Evolutionary conservation across 2,888 invertebrate genomes (phyloP), one percentile per base, ranked within the genome.

Genomic region (Drosophila buzzatii): DNA sequence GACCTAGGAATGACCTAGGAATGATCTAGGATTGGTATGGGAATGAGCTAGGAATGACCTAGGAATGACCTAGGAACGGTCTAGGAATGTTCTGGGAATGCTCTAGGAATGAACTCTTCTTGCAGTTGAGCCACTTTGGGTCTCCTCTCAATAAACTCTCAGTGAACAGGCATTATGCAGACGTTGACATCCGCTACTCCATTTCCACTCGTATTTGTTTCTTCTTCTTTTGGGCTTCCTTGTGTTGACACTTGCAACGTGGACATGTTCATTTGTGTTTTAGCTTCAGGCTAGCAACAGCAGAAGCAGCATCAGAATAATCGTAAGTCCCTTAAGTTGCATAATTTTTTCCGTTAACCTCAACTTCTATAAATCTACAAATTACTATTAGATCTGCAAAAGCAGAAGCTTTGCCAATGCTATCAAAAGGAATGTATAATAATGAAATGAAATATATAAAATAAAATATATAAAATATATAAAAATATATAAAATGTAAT

Each of bases 161-260:
- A 2, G 10, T 20, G 44, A 20, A 12, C 23, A 12, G 10, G 51
- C 7, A 51, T 51, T 35, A 1, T 8, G 14, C 51, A 4, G 51
- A 35, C 51, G 35, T 33, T 33, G 14, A 35, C 7, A n/a, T 8
- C 33, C 51, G 18, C 3, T 18, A 31, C 49, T 33, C 4, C 14
- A 18, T 18, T 18, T 5, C 12, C 14, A 18, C 37, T 53, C 14
- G 0, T 6, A 16, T 27, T 27, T 23, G 8, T 1, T 23, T 37
- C 52, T 23, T 39, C 18, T 37, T 33, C 8, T 3, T 33, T 18
- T 58, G 49, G 12, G 31, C 73, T 58, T 63, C 62, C 60, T 69
- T 69, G 80, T 87, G 85, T 85, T 79, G 83, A 86, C 85, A 86
- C 88, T 88, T 88, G 85, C 52, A 73, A 81, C 74, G 83, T 71